phyloP scores from a whole-genome alignment of 2,888 invertebrate species.

The Octonoba sinensis region DNA sequence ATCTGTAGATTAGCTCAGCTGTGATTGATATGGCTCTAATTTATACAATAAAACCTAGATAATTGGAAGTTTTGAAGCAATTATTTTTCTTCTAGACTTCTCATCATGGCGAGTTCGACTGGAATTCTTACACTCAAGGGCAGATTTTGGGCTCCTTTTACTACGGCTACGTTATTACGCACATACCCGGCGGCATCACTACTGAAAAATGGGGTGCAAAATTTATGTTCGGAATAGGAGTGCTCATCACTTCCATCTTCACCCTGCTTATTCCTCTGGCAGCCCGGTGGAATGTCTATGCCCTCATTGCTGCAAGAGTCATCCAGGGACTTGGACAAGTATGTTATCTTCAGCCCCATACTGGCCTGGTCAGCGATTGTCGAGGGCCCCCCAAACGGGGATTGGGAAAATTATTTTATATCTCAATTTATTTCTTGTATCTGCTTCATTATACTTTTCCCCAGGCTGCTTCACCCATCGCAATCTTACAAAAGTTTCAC shows the following conservation, averaged over 20 bases:
- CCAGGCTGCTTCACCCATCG: too few relatives aligned
- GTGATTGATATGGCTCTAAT: too few relatives aligned
- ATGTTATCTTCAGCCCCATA: too few relatives aligned
- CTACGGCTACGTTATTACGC: constrained; percentile 88
- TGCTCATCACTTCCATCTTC: constrained; percentile 79
- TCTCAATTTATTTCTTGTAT: too few relatives aligned
- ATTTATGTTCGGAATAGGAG: constrained; percentile 84
- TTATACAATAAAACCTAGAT: too few relatives aligned
- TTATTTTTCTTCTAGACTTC: background rate
- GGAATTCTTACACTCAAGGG: constrained; percentile 84
- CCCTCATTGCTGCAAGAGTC: too few relatives aligned
- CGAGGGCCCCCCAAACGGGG: too few relatives aligned
- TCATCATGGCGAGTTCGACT: constrained; percentile 69
- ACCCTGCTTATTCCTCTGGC: constrained; percentile 86
- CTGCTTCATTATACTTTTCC: too few relatives aligned
- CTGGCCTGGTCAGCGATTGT: too few relatives aligned
- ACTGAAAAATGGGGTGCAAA: constrained; percentile 88
- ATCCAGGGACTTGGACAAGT: constrained; percentile 87
- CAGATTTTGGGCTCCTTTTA: constrained; percentile 81
- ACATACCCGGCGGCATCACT: constrained; percentile 86
- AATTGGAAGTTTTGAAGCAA: background rate
- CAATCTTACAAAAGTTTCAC: too few relatives aligned
- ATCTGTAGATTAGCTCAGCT: too few relatives aligned
- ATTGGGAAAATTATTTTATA: too few relatives aligned
- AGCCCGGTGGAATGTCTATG: constrained; percentile 81